These are phyloP conservation scores for Gnathonemus longibarbis DNA, from an alignment of 2,113 vertebrate genomes.

Conservation along the genomic window DNA sequence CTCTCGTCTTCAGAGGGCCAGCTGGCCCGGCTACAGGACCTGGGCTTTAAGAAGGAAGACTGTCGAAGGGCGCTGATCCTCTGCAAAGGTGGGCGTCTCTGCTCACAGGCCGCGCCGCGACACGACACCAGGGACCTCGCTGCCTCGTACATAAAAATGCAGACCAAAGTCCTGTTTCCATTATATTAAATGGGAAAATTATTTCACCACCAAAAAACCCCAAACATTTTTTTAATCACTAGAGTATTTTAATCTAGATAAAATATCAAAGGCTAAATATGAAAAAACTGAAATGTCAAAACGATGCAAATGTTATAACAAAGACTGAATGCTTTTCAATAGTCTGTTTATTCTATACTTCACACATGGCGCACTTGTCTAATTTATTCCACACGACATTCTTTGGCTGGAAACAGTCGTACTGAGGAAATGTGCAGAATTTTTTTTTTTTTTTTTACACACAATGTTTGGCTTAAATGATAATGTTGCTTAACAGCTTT, in stretches of 20 bases:
- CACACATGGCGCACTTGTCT: neutral
- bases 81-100: slow-evolving; percentile 66
- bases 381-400: too few relatives aligned
- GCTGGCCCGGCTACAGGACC: slow-evolving; percentile 75
- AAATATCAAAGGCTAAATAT: neutral
- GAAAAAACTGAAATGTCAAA: neutral
- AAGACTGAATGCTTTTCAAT: neutral
- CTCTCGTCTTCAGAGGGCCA: slow-evolving; percentile 65
- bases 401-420: neutral
- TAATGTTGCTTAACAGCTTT: neutral
- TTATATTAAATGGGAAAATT: neutral
- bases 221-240: neutral
- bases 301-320: neutral
- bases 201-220: neutral
- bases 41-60: slow-evolving; percentile 83
- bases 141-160: neutral
- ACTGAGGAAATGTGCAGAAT: neutral
- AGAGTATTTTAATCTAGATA: neutral
- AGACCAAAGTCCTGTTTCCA: neutral
- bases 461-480: neutral
- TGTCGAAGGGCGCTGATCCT: slow-evolving; percentile 73
- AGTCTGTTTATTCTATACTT: neutral
- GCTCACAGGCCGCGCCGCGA: too few relatives aligned
- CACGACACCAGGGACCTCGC: neutral
- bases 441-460: neutral